phyloP scores from a whole-genome alignment of 2,797 vertebrate genomes.

The Sebastes variabilis region DNA sequence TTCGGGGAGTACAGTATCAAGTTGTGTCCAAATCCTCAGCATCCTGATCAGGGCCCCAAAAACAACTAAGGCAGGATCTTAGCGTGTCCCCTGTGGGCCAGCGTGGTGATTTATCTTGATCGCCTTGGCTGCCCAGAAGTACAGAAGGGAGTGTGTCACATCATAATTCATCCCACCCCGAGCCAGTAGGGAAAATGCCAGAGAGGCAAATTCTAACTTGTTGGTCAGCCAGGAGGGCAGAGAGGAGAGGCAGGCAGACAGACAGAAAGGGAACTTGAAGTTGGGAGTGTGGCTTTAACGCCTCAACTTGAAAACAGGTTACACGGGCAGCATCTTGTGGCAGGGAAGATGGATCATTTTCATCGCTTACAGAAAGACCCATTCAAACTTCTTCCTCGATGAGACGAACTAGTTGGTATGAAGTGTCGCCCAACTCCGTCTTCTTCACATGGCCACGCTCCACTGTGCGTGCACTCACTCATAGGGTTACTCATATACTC shows the following conservation, averaged over 20 bases:
- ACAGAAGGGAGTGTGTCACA: constrained; percentile 70
- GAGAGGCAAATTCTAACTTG: constrained; percentile 69
- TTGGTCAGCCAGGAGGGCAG: constrained; percentile 52
- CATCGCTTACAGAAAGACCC: too few species aligned
- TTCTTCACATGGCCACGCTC: neutral
- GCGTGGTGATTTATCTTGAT: constrained; percentile 74
- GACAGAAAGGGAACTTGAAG: constrained; percentile 14
- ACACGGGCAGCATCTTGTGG: neutral
- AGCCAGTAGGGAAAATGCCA: constrained; percentile 67
- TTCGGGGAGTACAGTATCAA: constrained; percentile 39
- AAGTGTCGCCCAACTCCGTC: neutral
- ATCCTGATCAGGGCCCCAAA: constrained; percentile 61
- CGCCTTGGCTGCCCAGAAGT: constrained; percentile 64
- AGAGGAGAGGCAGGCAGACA: constrained; percentile 15
- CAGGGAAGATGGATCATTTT: neutral
- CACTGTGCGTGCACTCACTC: constrained; percentile 51
- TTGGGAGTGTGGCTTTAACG: neutral
- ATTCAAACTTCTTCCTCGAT: neutral
- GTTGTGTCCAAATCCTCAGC: constrained; percentile 58
- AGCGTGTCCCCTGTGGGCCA: constrained; percentile 53
- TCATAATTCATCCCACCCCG: constrained; percentile 73
- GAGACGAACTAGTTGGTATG: neutral
- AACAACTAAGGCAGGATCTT: constrained; percentile 62
- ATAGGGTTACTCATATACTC: constrained; percentile 51
- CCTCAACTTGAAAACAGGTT: constrained; percentile 12